A percentile compares a stretch with the other conserved stretches of the same genome.
These are phyloP conservation scores for Sesia apiformis DNA, from an alignment of 2,888 invertebrate genomes.

Conservation along the genomic window DNA sequence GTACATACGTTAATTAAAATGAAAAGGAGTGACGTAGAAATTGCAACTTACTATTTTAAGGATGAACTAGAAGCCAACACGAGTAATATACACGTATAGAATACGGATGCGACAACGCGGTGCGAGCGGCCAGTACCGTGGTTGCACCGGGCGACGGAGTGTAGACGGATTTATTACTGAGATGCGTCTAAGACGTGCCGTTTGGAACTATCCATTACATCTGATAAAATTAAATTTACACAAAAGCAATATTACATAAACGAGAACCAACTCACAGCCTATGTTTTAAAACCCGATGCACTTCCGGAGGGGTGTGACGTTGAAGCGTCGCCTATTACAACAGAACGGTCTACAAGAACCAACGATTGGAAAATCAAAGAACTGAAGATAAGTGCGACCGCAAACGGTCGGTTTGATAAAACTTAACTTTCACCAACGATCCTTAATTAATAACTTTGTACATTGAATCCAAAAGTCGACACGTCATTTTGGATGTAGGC, in stretches of 20 bases:
- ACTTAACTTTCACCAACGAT: constrained; percentile 52
- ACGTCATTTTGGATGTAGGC: constrained; percentile 74
- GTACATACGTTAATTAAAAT: constrained; percentile 49
- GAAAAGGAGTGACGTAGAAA: constrained; percentile 45
- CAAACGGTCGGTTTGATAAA: constrained; percentile 45
- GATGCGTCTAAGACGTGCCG: constrained; percentile 69
- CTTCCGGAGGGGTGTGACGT: constrained; percentile 33
- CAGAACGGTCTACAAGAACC: constrained; percentile 30
- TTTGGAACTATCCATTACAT: constrained; percentile 48
- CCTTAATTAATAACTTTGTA: constrained; percentile 75
- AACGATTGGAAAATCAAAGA: constrained; percentile 34
- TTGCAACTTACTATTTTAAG: constrained; percentile 49
- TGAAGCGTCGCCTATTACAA: constrained; percentile 39
- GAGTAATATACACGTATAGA: constrained; percentile 57
- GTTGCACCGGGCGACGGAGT: constrained; percentile 62
- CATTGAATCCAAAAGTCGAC: constrained; percentile 75
- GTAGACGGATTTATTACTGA: constrained; percentile 68
- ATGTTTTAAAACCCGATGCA: constrained; percentile 54
- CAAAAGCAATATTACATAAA: constrained; percentile 55
- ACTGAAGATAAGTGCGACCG: constrained; percentile 51
- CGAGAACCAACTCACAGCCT: constrained; percentile 73
- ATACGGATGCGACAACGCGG: constrained; percentile 56
- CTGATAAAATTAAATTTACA: constrained; percentile 39
- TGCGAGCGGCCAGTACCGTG: constrained; percentile 35
- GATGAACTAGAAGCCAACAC: constrained; percentile 64